phyloP scores from a whole-genome alignment of 2,888 invertebrate genomes.

The Nomada fucata region DNA sequence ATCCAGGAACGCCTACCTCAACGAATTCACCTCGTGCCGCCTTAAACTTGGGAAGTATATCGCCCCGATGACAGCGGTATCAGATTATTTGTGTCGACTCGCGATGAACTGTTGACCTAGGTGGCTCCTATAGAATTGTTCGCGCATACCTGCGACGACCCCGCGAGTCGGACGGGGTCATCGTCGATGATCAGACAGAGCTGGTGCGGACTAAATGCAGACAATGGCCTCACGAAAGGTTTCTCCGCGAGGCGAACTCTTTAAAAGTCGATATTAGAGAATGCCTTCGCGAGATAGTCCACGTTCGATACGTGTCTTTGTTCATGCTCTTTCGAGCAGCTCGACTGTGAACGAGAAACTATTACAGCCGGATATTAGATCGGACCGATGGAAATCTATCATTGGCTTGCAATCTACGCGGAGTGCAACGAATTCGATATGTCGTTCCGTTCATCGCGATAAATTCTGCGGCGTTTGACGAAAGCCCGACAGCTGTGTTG shows the following conservation, averaged over 20 bases:
- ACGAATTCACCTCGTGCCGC: no score
- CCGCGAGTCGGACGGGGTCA: constrained; percentile 44
- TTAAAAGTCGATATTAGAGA: constrained; percentile 52
- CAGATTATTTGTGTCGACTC: constrained; percentile 10
- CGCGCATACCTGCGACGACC: constrained; percentile 35
- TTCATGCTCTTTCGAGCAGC: constrained; percentile 44
- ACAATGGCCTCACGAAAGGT: constrained; percentile 55
- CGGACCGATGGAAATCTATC: constrained; percentile 22
- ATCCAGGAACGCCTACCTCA: no score
- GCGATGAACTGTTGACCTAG: constrained; percentile 22
- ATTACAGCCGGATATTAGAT: constrained; percentile 33
- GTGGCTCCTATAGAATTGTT: constrained; percentile 38
- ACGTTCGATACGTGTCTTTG: constrained; percentile 50
- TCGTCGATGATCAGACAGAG: constrained; percentile 45
- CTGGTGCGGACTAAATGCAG: constrained; percentile 37
- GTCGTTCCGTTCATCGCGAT: neutral
- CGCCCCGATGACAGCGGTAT: neutral
- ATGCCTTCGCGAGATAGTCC: constrained; percentile 34
- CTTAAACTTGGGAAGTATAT: constrained; percentile 2
- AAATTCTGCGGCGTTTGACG: neutral
- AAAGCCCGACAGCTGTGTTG: neutral
- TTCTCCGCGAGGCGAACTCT: constrained; percentile 42
- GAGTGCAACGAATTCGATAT: constrained; percentile 15
- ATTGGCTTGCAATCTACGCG: constrained; percentile 10
- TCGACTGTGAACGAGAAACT: constrained; percentile 35